These are phyloP conservation scores for Antrozous pallidus DNA, from an alignment of 2,797 vertebrate species.

Conservation along the genomic window DNA sequence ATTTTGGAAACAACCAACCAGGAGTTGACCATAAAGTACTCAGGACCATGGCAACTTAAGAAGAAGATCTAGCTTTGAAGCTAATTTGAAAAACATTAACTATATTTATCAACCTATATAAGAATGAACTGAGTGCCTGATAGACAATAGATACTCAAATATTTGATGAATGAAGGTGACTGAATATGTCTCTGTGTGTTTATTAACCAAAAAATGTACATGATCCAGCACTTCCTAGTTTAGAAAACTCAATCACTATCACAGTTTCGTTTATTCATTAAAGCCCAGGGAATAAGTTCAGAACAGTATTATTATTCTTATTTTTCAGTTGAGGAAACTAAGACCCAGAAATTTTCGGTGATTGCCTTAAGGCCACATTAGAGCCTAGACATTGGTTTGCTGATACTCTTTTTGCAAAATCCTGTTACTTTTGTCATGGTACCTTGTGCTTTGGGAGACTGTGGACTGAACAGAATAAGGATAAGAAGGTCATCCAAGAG, in stretches of 20 bases:
- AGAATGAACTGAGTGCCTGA: neutral
- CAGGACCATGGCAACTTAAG: neutral
- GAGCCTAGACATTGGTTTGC: neutral
- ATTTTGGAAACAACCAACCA: neutral
- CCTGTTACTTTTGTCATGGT: neutral
- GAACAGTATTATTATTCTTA: neutral
- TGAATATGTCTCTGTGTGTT: neutral
- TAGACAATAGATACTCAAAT: neutral
- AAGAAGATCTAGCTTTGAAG: neutral
- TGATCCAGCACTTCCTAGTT: neutral
- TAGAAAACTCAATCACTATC: neutral
- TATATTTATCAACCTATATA: neutral
- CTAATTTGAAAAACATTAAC: neutral
- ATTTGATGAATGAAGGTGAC: neutral
- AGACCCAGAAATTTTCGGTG: neutral
- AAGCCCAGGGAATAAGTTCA: neutral
- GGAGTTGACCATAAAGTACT: neutral
- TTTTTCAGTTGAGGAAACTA: neutral
- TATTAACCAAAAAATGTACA: neutral
- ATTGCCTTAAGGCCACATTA: neutral
- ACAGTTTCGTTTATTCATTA: neutral
- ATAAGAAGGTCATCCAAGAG: neutral
- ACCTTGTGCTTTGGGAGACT: neutral
- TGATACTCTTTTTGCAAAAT: slow-evolving; percentile 1
- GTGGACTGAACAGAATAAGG: neutral